Evolutionary conservation across 2,797 vertebrate genomes (phyloP), one percentile per base, ranked within the genome.

Genomic region (Pangasius mekongensis): DNA sequence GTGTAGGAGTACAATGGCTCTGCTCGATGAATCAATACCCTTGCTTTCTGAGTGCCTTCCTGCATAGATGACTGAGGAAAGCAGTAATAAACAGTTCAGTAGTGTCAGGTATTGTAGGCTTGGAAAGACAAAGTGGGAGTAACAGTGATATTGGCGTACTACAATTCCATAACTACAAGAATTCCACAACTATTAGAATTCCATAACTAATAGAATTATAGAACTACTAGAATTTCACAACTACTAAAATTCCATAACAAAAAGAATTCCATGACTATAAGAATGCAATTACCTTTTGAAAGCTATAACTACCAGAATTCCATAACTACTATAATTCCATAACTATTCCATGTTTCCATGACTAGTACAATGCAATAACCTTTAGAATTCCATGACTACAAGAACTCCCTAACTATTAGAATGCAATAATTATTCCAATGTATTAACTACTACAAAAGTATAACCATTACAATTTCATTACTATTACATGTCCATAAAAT

Each of bases 11-110:
- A 88, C 49, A 87, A 77, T 85, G 49, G 71, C 9, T 67, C 27
- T 30, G 3, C 78, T 83, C 71, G 30, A 56, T 86, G 56, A 67
- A 87, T 88, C 86, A 88, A 80, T 89, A 67, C 39, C 76, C 47
- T 83, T 43, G 49, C 77, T 81, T 71, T 71, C 52, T 58, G 30
- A 22, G 3, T 47, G 52, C 54, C 3, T 58, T 82, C 49, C 6
- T 67, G 49, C 24, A 52, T 39, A 67, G 60, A 89, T 22, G 18
- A 18, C 71, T 60, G 36, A 54, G 60, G 14, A 84, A 83, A 74
- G 60, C 76, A 5, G 22, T 77, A 77, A 87, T 60, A 89, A 77
- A 84, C 43, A 69, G 36, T 87, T 33, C 74, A 71, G 83, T 85
- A 73, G 43, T 47, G 81, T 76, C 47, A 81, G 66, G 56, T 69